Percentiles rank a stretch among this genome's conserved stretches.
Conservation (phyloP, 2,113 vertebrate genomes). For the Manacus vitellinus region DNA sequence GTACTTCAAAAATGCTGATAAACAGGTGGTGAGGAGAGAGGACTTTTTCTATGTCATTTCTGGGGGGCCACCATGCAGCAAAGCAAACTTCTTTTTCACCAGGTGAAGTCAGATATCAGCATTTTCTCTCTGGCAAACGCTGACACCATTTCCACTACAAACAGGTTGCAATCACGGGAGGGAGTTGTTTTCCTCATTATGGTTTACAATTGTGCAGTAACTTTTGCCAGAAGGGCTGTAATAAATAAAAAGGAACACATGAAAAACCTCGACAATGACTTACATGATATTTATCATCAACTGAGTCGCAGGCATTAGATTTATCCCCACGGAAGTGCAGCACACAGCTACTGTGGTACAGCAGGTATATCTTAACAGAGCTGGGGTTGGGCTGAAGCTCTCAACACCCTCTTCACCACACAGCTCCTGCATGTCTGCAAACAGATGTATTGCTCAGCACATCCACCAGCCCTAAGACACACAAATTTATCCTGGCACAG, state of each 20-base stretch:
- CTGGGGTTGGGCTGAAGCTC: background rate
- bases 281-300: background rate
- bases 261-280: background rate
- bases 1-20: constrained; percentile 15
- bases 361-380: background rate
- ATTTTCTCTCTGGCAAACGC: background rate
- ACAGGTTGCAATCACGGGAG: accelerated
- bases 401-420: background rate
- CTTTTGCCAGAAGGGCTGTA: background rate
- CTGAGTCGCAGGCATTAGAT: background rate
- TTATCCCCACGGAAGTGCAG: background rate
- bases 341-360: background rate
- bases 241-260: background rate
- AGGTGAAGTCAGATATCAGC: background rate
- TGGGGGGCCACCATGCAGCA: background rate
- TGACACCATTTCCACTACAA: background rate
- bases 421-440: background rate
- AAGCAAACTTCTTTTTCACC: background rate
- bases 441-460: background rate
- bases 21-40: background rate
- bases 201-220: background rate
- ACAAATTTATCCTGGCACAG: background rate
- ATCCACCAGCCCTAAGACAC: background rate
- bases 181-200: background rate
- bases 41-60: background rate